phyloP scores from a whole-genome alignment of 2,888 invertebrate genomes.

The Phyllotreta cruciferae region DNA sequence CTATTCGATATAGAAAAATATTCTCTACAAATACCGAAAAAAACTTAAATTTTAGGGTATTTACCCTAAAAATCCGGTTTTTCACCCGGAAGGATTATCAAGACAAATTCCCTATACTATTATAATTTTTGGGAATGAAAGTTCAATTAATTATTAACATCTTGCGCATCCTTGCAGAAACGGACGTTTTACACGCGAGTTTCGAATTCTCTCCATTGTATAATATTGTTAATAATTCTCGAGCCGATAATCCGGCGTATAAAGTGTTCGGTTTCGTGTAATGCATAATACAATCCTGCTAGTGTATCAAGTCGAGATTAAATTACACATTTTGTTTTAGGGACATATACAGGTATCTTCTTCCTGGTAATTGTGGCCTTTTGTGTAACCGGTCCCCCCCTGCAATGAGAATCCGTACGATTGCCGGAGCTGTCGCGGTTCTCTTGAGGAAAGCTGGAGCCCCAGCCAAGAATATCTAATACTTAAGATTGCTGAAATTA shows the following conservation, averaged over 20 bases:
- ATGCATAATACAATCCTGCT: slow-evolving; percentile 8
- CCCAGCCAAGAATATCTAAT: slow-evolving; percentile 16
- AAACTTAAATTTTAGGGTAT: no score
- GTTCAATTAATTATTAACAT: no score
- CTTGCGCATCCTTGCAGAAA: no score
- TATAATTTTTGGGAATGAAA: no score
- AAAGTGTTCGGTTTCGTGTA: slow-evolving; percentile 3
- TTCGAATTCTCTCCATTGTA: not conserved
- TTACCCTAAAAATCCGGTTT: no score
- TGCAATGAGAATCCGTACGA: slow-evolving; percentile 3
- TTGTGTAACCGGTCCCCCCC: not conserved
- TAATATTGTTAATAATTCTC: not conserved
- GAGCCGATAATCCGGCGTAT: slow-evolving; percentile 4
- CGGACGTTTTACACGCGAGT: not conserved
- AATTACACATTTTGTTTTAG: slow-evolving; percentile 17
- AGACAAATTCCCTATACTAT: no score
- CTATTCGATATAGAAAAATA: no score
- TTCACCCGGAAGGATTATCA: no score
- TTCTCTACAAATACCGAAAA: no score
- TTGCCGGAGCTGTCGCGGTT: not conserved
- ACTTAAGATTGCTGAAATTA: slow-evolving; percentile 12
- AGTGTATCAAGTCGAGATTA: slow-evolving; percentile 14
- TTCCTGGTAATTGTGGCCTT: slow-evolving; percentile 9
- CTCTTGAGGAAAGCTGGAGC: slow-evolving; percentile 5
- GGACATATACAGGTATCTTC: slow-evolving; percentile 6